Evolutionary conservation across 2,888 invertebrate genomes (phyloP), one percentile per base, ranked within the genome.

Genomic region (Parascotia fuliginaria): DNA sequence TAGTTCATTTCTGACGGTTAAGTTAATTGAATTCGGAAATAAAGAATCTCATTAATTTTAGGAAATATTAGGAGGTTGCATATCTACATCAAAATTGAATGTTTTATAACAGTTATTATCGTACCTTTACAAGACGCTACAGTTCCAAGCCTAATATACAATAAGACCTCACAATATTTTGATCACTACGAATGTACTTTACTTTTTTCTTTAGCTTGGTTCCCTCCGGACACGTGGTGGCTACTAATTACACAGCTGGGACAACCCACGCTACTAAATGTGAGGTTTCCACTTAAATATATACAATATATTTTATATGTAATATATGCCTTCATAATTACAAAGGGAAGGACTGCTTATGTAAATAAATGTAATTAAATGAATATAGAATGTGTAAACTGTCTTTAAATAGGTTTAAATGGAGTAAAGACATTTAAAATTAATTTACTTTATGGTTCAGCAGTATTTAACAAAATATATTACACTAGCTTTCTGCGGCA

Each of bases 241-340:
- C 68, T 80, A 83, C 87, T 92, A 92, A 92, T 92, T 91, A 83
- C 89, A 86, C 91, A 92, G 91, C 91, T 92, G 91, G 83, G 87
- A 83, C 85, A 75, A 77, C 81, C 79, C 73, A 63, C 68, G 68
- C 73, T 70, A 77, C 78, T 75, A 73, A 84, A 84, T 71, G 72
- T 77, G 81, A 81, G 83, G 84, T 84, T 83, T 82, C 84, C 83
- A 86, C 83, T 87, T 80, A 77, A 83, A 86, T 77, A 79, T 82
- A 81, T 83, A 80, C 73, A 62, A n/a, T 68, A 62, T 64, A 60
- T 59, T 60, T 55, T 55, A 57, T 68, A 65, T 59, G 50, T 53
- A 55, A 55, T 58, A 47, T 55, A 66, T 50, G 34, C 50, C 49
- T 49, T 55, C 51, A 62, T 65, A 69, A 65, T 69, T 66, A 65